phyloP scores from a whole-genome alignment of 92 coral and sea anemone species.

The Paramuricea clavata region DNA sequence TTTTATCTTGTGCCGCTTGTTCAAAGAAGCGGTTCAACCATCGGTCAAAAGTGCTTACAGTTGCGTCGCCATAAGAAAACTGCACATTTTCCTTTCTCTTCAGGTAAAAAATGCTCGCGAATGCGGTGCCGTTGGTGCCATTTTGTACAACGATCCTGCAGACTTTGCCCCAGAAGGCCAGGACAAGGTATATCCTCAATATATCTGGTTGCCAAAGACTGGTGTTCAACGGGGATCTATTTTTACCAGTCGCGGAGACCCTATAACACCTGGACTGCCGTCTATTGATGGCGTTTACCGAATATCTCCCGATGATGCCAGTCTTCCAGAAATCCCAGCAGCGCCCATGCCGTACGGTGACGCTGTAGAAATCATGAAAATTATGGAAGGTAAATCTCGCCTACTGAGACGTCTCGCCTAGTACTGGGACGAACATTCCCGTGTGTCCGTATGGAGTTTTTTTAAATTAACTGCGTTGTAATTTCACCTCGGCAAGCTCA shows the following conservation, averaged over 20 bases:
- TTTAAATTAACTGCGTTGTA: too few species aligned
- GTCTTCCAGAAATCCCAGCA: conserved; percentile 77
- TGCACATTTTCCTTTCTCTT: background rate
- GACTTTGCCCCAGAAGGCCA: conserved; percentile 75
- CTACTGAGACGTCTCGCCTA: too few species aligned
- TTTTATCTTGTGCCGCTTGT: too few species aligned
- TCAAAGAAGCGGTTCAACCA: background rate
- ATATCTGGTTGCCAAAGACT: conserved; percentile 84
- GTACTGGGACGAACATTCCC: too few species aligned
- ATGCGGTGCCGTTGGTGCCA: conserved; percentile 83
- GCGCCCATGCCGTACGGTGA: conserved; percentile 79
- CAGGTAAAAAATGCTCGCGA: conserved; percentile 75
- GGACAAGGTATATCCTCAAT: conserved; percentile 67
- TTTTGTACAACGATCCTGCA: conserved; percentile 86
- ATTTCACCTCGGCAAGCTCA: too few species aligned
- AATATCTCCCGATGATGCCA: conserved; percentile 53
- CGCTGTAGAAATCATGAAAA: conserved; percentile 60
- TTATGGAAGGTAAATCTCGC: conserved; percentile 69
- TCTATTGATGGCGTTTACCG: conserved; percentile 83
- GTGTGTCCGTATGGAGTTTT: too few species aligned
- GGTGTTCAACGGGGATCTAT: conserved; percentile 79
- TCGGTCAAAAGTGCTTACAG: too few species aligned
- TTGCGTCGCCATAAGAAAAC: too few species aligned
- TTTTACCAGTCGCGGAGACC: conserved; percentile 70
- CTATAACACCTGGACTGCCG: conserved; percentile 85